Base-by-base conservation (phyloP, 2,797 vertebrate species). In the Spinus pinus region DNA sequence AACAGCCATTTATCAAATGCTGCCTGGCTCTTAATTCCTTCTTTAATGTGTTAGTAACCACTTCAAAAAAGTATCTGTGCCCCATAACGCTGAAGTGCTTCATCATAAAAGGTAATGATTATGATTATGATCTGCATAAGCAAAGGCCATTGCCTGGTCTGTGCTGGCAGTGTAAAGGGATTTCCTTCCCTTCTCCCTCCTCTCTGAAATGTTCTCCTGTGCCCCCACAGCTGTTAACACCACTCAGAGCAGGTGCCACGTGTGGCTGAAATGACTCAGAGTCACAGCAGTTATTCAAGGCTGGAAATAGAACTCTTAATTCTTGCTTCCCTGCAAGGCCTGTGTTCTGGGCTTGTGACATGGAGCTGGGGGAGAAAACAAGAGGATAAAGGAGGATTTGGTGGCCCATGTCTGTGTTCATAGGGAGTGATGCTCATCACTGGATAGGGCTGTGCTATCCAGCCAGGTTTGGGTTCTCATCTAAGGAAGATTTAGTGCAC, bases 21-120 rank as follows among this genome's bases (percentile, higher is more conserved):
- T 93, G 94, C 83, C 93, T 42, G 31, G 65, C 91, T 95, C 81
- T 94, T 86, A 88, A 88, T 88, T 92, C 70, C 75, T 92, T 71
- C 86, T 92, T 97, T 96, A 95, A 96, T 96, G 93, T 88, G 93
- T 95, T 96, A 97, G 93, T 78, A 96, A 94, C 91, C 95, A 90
- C 95, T 97, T 95, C 71, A 83, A 88, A 92, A 79, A 72, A 82
- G 88, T 95, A 86, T 90, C 83, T 93, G 74, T 69, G 87, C 61
- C 75, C 94, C 91, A 93, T 96, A 95, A 95, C 23, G 50, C 87
- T 80, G 25, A 95, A 93, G 93, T 66, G 71, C 91, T 96, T 96
- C 42, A 89, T 82, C 93, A 94, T 97, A 95, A 96, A 95, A 96
- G 70, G 85, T 95, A 94, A 97, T 81, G 87, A 94, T 94, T 89